These are phyloP conservation scores for Drosophila recens DNA, from an alignment of 2,888 invertebrate genomes.

Conservation along the genomic window DNA sequence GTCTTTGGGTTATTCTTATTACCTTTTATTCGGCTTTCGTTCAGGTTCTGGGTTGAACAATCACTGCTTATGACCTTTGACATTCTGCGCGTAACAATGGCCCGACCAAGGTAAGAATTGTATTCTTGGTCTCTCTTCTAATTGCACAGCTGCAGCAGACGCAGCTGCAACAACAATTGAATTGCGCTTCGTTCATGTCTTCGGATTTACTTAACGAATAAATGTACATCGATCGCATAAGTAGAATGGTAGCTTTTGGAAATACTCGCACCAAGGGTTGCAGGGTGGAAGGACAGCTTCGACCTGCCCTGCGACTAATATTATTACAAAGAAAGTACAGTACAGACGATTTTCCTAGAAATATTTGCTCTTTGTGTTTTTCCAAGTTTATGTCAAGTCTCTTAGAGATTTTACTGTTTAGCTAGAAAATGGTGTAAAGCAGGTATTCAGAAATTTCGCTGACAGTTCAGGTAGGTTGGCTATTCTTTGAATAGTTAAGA, in stretches of 20 bases:
- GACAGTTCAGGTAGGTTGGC: slow-evolving; percentile 4
- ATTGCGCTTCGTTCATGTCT: slow-evolving; percentile 31
- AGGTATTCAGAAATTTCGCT: slow-evolving; percentile 15
- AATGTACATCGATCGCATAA: slow-evolving; percentile 2
- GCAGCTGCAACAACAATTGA: slow-evolving; percentile 72
- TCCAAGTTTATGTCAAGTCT: slow-evolving; percentile 3
- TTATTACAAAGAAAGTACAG: slow-evolving; percentile 11
- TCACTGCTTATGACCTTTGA: slow-evolving; percentile 73
- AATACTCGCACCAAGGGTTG: not conserved
- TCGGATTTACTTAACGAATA: slow-evolving; percentile 16
- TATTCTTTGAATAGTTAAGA: not conserved
- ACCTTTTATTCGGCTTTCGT: slow-evolving; percentile 21
- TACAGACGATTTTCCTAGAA: not conserved
- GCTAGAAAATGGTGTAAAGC: not conserved
- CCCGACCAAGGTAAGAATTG: slow-evolving; percentile 42
- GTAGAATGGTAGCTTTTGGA: slow-evolving; percentile 16
- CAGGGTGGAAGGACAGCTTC: slow-evolving; percentile 6
- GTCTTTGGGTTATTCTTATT: slow-evolving; percentile 52
- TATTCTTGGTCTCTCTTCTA: slow-evolving; percentile 30
- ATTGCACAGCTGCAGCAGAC: slow-evolving; percentile 63
- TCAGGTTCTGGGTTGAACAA: slow-evolving; percentile 61
- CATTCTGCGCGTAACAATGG: slow-evolving; percentile 69
- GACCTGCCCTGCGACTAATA: not conserved
- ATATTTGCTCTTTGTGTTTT: not conserved
- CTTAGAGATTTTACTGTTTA: not conserved